Percentiles rank a stretch among this genome's conserved stretches.
Evolutionary conservation across 37 sponge, comb jelly and placozoan species (phyloP).

Genomic region (Lycopodina hypogea): DNA sequence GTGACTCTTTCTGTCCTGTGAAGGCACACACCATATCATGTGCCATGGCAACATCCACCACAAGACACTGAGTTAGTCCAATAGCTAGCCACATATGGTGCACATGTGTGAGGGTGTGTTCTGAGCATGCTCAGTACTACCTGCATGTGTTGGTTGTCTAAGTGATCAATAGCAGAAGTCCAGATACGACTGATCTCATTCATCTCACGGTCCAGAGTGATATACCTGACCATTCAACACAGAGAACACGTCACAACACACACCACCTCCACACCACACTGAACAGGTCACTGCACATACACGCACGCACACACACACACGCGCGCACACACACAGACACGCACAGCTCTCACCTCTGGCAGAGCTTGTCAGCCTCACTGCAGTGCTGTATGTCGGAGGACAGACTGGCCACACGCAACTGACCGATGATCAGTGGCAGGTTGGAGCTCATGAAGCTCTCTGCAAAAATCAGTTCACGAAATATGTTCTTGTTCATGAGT

Average conservation of each 20-base stretch:
- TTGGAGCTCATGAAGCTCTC: constrained; percentile 85
- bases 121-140: no score
- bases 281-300: no score
- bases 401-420: constrained; percentile 71
- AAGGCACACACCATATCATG: no score
- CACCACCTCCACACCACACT: no score
- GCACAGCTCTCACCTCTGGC: constrained; percentile 32
- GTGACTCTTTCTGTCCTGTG: constrained; percentile 37
- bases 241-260: not conserved
- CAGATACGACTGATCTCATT: constrained; percentile 70
- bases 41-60: not conserved
- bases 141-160: constrained; percentile 21
- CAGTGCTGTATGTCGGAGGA: constrained; percentile 60
- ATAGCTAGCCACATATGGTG: no score
- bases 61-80: no score
- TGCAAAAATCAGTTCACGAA: constrained; percentile 83
- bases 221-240: constrained; percentile 30
- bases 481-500: constrained; percentile 86
- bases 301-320: not conserved
- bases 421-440: constrained; percentile 75
- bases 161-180: constrained; percentile 55
- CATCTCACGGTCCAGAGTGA: constrained; percentile 72
- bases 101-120: no score
- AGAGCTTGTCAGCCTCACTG: constrained; percentile 56
- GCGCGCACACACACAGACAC: no score